Base-by-base conservation (phyloP, 2,888 invertebrate species). In the Cantharis rustica region DNA sequence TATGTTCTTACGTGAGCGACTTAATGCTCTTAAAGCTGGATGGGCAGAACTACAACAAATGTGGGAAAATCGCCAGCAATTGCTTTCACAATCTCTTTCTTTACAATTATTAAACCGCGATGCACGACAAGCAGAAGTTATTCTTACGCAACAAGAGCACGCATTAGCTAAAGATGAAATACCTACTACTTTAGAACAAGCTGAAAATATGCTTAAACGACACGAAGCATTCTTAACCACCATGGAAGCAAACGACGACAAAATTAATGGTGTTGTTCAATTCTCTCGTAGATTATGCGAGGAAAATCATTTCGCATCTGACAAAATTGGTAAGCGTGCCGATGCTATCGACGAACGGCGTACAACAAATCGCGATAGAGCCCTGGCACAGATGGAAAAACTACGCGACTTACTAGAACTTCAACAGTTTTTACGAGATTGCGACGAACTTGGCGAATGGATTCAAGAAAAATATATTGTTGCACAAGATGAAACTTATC, bases 211-310 rank as follows among this genome's bases (percentile, higher is more conserved):
- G 86, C 94, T 99, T 86, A 99, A 99, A 89, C 95, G 98, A 69
- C 98, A 99, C 89, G 99, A 99, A 88, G 98, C 98, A 0, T 99
- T 99, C 93, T 93, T 99, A 84, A 99, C 99, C 0, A 99, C 99
- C 4, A 98, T 99, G 98, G 99, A 99, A 88, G 99, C 99, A 13
- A 99, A 99, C 89, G 99, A 99, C 88, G 99, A 99, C 87, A 99
- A 99, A 90, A 96, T 99, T 86, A 98, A 98, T 88, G 95, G 95
- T 0, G 96, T 99, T 64, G 95, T 98, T 0, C 96, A 97, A 87
- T 98, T 98, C 87, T 98, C 98, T 78, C 94, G 95, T 84, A 93
- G 97, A 15, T 90, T 96, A 16, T 95, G 95, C 78, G 96, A 98
- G 90, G 84, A 84, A 74, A 79, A 95, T 62, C 99, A 99, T 89